These are phyloP conservation scores for Tadarida brasiliensis DNA, from an alignment of 2,797 vertebrate species.

Conservation along the genomic window DNA sequence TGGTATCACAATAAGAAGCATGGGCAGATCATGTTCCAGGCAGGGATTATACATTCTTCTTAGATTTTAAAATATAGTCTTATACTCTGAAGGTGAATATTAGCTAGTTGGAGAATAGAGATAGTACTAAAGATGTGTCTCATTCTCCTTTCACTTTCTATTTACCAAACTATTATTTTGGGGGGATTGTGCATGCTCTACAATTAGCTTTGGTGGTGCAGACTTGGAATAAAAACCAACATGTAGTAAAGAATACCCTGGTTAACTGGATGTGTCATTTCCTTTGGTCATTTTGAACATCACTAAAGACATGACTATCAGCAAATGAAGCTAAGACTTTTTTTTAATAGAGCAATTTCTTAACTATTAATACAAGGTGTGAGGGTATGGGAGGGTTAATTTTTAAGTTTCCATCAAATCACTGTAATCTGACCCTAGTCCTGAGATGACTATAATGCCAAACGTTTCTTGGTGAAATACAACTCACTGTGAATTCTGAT, in stretches of 20 bases:
- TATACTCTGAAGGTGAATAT: not conserved
- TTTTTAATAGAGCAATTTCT: not conserved
- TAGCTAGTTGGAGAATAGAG: not conserved
- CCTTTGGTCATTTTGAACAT: conserved; percentile 30
- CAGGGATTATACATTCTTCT: not conserved
- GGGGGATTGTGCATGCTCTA: not conserved
- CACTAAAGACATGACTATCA: not conserved
- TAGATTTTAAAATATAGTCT: not conserved
- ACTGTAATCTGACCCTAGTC: conserved; percentile 62
- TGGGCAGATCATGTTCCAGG: not conserved
- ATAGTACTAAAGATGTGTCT: not conserved
- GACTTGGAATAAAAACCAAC: conserved; percentile 16
- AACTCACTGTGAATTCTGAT: conserved; percentile 80
- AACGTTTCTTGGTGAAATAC: conserved; percentile 72
- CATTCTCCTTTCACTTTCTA: conserved; percentile 39
- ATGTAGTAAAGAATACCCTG: not conserved
- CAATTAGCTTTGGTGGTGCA: conserved; percentile 32
- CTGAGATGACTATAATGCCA: conserved; percentile 56
- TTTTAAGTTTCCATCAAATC: conserved; percentile 66
- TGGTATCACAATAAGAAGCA: not conserved
- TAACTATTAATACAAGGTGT: conserved; percentile 55
- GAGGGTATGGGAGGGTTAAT: conserved; percentile 50
- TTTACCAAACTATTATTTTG: not conserved
- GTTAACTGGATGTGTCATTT: not conserved
- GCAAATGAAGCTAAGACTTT: not conserved